Evolutionary conservation across 30 jellyfish, hydroid and myxozoan species (phyloP), one percentile per base, ranked within the genome.

Genomic region (Rhopilema esculentum): DNA sequence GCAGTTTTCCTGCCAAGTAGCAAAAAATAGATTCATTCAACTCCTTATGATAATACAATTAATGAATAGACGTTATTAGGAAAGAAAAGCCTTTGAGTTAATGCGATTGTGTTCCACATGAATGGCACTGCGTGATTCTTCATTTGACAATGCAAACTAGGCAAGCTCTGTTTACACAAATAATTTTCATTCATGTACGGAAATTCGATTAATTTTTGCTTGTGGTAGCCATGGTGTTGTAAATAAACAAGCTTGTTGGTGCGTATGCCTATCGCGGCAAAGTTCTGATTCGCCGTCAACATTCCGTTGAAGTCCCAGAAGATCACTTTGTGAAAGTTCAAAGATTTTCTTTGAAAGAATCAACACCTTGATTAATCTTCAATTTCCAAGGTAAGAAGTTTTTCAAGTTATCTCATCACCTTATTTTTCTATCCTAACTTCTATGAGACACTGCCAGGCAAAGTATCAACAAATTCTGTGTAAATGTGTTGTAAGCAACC

Each of bases 221-320:
- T 24, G 4, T 8, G 19, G 80, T 28, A 25, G 49, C 80, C 80
- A 70, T 70, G 80, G 49, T 57, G 25, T 70, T 70, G 64, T 70
- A 70, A 24, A 27, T 70, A 70, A 70, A 70, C 80, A 70, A 24
- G 49, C 4, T 28, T 62, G 8, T 67, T 29, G 0, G 8, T 23
- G 40, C 21, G 12, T 0, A 16, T 22, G 2, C 30, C 2, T 22
- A 12, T 24, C 77, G 31, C 40, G 29, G 29, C 40, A 33, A 67
- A 67, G 15, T 29, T 63, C 21, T 63, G 1, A 18, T 2, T n/a
- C 12, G 57, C 57, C 12, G 57, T 2, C 12, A 2, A 40, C 57
- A 6, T 2, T 6, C 57, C 57, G 12, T 6, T 40, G 57, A 40
- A 40, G 6, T 40, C 57, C 57, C 57, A 2, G 57, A 40, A 40